These are phyloP conservation scores for Plumapathes pennacea DNA, from an alignment of 92 coral and sea anemone species.

Conservation along the genomic window DNA sequence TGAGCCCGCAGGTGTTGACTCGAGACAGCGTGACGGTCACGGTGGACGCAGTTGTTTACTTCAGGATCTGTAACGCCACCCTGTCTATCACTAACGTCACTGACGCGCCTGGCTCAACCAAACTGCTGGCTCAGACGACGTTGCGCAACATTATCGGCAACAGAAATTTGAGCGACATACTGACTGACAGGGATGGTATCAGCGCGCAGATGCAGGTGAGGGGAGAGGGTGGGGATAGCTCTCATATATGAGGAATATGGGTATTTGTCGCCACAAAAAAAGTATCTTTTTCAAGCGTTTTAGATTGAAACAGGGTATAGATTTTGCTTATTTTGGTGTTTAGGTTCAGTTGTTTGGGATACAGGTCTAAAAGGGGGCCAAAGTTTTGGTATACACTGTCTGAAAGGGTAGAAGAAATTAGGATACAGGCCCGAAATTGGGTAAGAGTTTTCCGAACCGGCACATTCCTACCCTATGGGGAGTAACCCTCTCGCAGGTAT, in stretches of 20 bases:
- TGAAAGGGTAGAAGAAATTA: too few species aligned
- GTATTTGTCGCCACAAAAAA: too few species aligned
- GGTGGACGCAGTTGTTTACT: constrained; percentile 97
- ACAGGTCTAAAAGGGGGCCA: too few species aligned
- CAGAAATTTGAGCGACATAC: constrained; percentile 82
- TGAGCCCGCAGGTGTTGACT: constrained; percentile 70
- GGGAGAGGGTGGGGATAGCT: not conserved
- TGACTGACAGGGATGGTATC: constrained; percentile 77
- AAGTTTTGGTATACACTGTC: too few species aligned
- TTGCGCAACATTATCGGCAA: constrained; percentile 97
- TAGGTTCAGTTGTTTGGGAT: too few species aligned
- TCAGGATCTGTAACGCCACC: constrained; percentile 93
- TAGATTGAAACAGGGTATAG: not conserved
- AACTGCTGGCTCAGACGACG: constrained; percentile 95
- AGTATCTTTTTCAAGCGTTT: not conserved
- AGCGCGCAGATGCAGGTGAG: constrained; percentile 89
- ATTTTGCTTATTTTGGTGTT: too few species aligned
- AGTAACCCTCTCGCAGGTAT: too few species aligned
- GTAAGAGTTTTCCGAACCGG: too few species aligned
- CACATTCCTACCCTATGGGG: too few species aligned
- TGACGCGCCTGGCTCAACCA: constrained; percentile 87
- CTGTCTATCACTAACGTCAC: constrained; percentile 89
- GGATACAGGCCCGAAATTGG: too few species aligned
- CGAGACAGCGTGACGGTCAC: constrained; percentile 99
- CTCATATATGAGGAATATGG: too few species aligned